Percentiles rank a stretch among this genome's conserved stretches.
Conservation (phyloP, 2,888 invertebrate genomes). For the Sesia bembeciformis region DNA sequence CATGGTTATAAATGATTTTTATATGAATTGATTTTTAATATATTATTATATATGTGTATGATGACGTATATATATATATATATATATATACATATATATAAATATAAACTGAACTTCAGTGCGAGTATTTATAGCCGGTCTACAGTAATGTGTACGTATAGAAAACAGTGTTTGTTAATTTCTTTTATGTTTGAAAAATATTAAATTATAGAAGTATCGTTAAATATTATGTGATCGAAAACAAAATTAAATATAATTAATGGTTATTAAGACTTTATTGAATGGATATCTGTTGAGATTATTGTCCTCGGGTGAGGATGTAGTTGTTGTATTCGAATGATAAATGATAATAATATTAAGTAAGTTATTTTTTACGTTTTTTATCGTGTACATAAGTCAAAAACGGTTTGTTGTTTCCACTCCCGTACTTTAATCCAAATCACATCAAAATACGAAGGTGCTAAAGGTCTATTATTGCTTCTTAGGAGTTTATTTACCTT, state of each 20-base stretch:
- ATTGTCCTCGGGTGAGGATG: constrained; percentile 64
- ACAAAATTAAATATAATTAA: constrained; percentile 42
- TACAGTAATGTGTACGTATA: constrained; percentile 23
- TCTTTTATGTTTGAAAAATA: constrained; percentile 48
- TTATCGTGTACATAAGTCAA: constrained; percentile 69
- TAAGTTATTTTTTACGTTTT: constrained; percentile 75
- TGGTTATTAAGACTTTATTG: constrained; percentile 71
- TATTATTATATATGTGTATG: constrained; percentile 23
- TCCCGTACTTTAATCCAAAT: constrained; percentile 51
- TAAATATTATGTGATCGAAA: constrained; percentile 72
- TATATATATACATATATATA: constrained; percentile 52
- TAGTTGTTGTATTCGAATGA: constrained; percentile 73
- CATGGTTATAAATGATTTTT: constrained; percentile 64
- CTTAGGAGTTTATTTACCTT: constrained; percentile 43
- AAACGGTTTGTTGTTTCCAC: constrained; percentile 63
- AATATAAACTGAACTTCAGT: constrained; percentile 34
- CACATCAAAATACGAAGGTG: constrained; percentile 52
- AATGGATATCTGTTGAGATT: constrained; percentile 69
- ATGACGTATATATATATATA: constrained; percentile 51
- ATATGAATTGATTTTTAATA: constrained; percentile 66
- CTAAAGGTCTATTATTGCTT: constrained; percentile 72
- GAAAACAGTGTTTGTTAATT: constrained; percentile 48
- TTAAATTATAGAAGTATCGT: constrained; percentile 64
- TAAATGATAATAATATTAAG: constrained; percentile 72
- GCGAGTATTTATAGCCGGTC: constrained; percentile 29